These are phyloP conservation scores for Raja brachyura DNA, from an alignment of 2,113 vertebrate genomes.

Conservation along the genomic window DNA sequence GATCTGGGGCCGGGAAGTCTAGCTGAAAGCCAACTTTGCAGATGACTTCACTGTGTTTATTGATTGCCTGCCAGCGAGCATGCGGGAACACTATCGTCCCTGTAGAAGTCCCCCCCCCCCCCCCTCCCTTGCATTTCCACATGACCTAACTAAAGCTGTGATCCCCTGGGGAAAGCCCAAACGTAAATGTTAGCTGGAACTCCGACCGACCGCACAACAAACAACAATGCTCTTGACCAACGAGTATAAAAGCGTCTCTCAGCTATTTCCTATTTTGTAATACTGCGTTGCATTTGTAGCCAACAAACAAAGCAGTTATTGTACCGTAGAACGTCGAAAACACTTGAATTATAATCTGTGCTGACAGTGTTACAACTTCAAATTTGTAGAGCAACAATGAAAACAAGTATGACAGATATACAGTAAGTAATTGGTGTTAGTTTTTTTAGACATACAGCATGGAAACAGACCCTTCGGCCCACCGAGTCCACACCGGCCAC, in stretches of 20 bases:
- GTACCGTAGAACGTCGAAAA: background rate
- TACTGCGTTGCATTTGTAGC: background rate
- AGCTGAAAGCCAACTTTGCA: background rate
- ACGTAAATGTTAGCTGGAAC: background rate
- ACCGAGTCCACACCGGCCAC: too few relatives aligned
- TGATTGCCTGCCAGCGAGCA: conserved; percentile 16
- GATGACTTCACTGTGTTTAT: background rate
- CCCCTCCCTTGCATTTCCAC: conserved; percentile 10
- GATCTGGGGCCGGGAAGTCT: background rate
- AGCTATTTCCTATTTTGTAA: background rate
- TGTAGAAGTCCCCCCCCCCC: background rate
- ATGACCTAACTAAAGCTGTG: background rate
- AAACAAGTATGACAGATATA: background rate
- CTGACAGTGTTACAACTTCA: background rate
- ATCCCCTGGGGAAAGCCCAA: background rate
- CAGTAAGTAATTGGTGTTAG: background rate
- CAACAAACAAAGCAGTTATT: background rate
- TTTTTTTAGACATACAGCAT: too few relatives aligned
- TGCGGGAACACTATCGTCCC: conserved; percentile 11
- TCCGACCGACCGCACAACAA: background rate
- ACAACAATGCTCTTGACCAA: background rate
- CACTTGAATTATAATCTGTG: background rate
- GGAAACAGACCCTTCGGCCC: too few relatives aligned
- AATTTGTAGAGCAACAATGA: background rate
- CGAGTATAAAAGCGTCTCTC: background rate